A percentile compares a stretch with the other conserved stretches of the same genome.
Conservation (phyloP, 2,113 vertebrate species). For the Paradisaea rubra region DNA sequence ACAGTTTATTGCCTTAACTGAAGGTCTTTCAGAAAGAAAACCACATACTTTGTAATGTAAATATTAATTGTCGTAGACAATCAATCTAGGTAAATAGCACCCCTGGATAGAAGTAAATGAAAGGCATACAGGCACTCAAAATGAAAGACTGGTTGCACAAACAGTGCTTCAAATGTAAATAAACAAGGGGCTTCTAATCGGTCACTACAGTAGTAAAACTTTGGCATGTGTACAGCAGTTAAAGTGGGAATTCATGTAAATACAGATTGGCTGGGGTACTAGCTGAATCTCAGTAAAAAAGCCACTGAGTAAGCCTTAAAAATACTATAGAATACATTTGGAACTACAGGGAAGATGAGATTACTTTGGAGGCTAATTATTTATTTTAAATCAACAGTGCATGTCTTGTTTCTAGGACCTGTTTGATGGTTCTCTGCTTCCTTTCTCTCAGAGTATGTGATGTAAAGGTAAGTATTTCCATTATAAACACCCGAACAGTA, state of each 20-base stretch:
- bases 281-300: conserved; percentile 17
- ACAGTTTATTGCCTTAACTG: conserved; percentile 75
- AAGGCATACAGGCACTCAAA: conserved; percentile 71
- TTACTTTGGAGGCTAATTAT: background rate
- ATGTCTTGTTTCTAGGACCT: background rate
- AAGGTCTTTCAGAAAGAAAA: conserved; percentile 71
- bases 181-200: conserved; percentile 67
- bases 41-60: conserved; percentile 75
- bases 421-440: background rate
- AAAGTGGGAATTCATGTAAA: conserved; percentile 58
- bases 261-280: conserved; percentile 41
- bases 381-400: background rate
- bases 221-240: conserved; percentile 64
- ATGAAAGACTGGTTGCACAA: conserved; percentile 72
- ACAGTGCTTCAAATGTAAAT: conserved; percentile 73
- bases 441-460: background rate
- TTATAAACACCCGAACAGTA: background rate
- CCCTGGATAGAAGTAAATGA: conserved; percentile 70
- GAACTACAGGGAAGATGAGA: background rate
- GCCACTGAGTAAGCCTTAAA: background rate
- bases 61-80: conserved; percentile 74
- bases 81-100: conserved; percentile 75
- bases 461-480: background rate
- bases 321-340: background rate
- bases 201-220: conserved; percentile 67